Conservation (phyloP, 2,797 vertebrate species). For the Emys orbicularis region DNA sequence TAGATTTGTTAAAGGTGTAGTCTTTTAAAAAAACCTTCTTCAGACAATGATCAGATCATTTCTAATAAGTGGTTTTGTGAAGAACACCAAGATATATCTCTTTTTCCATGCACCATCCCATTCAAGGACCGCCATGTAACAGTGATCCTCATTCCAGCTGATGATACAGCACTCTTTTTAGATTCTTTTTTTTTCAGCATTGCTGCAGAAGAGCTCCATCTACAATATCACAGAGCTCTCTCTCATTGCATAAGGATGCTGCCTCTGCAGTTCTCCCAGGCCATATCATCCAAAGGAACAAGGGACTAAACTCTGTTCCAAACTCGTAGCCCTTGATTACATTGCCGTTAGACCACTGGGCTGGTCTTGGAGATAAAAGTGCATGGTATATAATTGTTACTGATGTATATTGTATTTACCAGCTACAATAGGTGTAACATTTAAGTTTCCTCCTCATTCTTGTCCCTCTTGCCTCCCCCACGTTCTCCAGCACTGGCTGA, state of each 20-base stretch:
- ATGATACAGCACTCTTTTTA: neutral
- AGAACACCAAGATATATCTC: neutral
- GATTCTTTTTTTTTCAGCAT: neutral
- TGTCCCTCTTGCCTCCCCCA: neutral
- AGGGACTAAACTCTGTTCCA: no score
- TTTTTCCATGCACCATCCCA: neutral
- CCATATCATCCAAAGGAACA: neutral
- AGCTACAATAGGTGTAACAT: neutral
- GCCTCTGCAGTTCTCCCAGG: neutral
- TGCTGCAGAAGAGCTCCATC: neutral
- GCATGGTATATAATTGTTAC: neutral
- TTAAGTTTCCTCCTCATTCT: neutral
- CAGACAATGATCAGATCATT: neutral
- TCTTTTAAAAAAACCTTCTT: neutral
- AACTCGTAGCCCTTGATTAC: neutral
- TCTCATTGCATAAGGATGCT: neutral
- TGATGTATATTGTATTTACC: neutral
- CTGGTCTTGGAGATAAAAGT: neutral
- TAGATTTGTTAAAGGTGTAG: neutral
- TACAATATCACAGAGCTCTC: neutral
- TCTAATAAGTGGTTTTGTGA: constrained; percentile 5
- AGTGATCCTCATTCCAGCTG: neutral
- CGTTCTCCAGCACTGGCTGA: neutral
- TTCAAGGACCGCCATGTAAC: neutral
- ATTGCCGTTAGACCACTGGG: neutral